Evolutionary conservation across 2,888 invertebrate species (phyloP).

Genomic region (Cetonia aurata): DNA sequence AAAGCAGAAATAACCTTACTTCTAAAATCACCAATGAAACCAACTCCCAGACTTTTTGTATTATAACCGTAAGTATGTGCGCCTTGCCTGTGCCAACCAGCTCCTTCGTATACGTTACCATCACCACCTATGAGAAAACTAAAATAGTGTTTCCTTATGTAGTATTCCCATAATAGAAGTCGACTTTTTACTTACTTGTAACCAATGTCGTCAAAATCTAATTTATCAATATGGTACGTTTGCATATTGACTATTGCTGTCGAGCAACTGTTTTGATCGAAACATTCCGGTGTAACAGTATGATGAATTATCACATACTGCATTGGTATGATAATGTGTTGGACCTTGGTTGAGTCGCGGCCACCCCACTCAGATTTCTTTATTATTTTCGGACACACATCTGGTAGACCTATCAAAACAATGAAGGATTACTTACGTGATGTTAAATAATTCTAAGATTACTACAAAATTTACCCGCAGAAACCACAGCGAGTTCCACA

Average conservation of each 20-base stretch:
- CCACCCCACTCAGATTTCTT: conserved; percentile 73
- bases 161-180: not conserved
- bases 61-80: conserved; percentile 72
- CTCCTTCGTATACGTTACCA: conserved; percentile 73
- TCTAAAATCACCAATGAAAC: conserved; percentile 71
- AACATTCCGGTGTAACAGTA: conserved; percentile 69
- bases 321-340: conserved; percentile 70
- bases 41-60: conserved; percentile 69
- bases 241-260: conserved; percentile 66
- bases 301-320: conserved; percentile 71
- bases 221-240: conserved; percentile 67
- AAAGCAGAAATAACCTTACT: conserved; percentile 51
- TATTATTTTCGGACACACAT: conserved; percentile 70
- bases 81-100: conserved; percentile 72
- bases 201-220: conserved; percentile 71
- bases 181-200: conserved; percentile 68
- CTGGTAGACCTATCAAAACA: not conserved
- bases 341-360: conserved; percentile 65
- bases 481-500: too few relatives aligned
- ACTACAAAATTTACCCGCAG: too few relatives aligned
- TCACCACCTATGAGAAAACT: conserved; percentile 74
- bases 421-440: not conserved
- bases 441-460: not conserved
- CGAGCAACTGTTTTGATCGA: conserved; percentile 65
- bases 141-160: conserved; percentile 46